Evolutionary conservation across 2,113 vertebrate species (phyloP), one percentile per base, ranked within the genome.

Genomic region (Pandion haliaetus): DNA sequence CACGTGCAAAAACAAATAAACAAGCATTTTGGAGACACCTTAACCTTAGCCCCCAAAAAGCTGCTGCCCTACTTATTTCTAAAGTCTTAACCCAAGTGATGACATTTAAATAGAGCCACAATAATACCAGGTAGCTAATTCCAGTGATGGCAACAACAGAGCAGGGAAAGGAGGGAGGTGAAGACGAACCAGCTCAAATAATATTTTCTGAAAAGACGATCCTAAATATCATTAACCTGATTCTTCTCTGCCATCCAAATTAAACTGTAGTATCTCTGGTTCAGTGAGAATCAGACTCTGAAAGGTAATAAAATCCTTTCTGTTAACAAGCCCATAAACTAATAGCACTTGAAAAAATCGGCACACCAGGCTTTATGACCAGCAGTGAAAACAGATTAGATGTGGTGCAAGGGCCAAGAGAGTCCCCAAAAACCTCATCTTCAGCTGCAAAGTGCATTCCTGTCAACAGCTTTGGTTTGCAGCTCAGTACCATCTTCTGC

Each of bases 301-400:
- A 89, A 96, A 95, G 61, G 82, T 65, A 86, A 63, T 36, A 92
- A 91, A 93, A 88, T 57, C 86, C 72, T 18, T 86, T 61, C 57
- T 82, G 36, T 92, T 90, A 93, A 91, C 92, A 96, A 88, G 90
- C 57, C 52, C 34, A 79, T 90, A 89, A 97, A 87, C 72, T 82
- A 92, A 86, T 23, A 40, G 31, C 69, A 76, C 86, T 86, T 84
- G 94, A 80, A 81, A 83, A 92, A 52, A 80, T 81, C 15, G 0
- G 80, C 91, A 84, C 44, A 49, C 36, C 65, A 67, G 83, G 86
- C 61, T 88, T 93, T 86, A 82, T 59, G 80, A 66, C 88, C 92
- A 4, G 2, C 69, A 88, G 65, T 52, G 86, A 92, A 85, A 96
- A 84, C 38, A 92, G 71, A 91, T 83, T 38, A 93, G 79, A 73